Evolutionary conservation across 2,113 vertebrate genomes (phyloP).

Genomic region (Arvicanthis niloticus): DNA sequence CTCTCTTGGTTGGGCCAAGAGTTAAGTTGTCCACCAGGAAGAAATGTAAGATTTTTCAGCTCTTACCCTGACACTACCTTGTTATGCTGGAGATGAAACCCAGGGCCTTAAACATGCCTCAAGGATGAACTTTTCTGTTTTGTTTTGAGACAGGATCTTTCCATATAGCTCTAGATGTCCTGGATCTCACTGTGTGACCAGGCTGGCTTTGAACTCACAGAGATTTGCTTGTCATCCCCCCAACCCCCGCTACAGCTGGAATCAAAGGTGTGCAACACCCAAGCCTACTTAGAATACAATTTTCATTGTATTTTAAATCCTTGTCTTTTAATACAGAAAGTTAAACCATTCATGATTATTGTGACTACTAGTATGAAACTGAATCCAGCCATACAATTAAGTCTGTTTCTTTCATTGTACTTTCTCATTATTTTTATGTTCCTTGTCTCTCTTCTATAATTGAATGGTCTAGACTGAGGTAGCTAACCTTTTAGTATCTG

Average conservation of each 20-base stretch:
- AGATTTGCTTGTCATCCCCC: not conserved
- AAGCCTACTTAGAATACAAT: not conserved
- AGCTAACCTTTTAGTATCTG: too few relatives aligned
- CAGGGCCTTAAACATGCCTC: not conserved
- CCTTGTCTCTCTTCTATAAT: not conserved
- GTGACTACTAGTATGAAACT: not conserved
- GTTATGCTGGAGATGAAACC: not conserved
- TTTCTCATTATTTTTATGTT: not conserved
- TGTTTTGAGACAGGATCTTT: not conserved
- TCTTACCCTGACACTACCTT: not conserved
- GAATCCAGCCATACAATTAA: not conserved
- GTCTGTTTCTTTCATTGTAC: not conserved
- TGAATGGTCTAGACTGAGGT: not conserved
- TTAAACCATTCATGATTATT: not conserved
- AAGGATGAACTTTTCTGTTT: not conserved
- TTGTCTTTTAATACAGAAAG: constrained; percentile 31
- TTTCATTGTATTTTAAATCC: not conserved
- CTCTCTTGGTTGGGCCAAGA: not conserved
- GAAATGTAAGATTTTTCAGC: not conserved
- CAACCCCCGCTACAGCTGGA: not conserved
- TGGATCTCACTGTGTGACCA: too few relatives aligned
- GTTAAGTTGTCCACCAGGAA: not conserved
- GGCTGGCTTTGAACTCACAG: not conserved
- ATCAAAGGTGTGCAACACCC: not conserved
- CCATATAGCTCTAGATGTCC: not conserved